These are phyloP conservation scores for Odocoileus hemionus DNA, from an alignment of 2,113 vertebrate species.

Conservation along the genomic window DNA sequence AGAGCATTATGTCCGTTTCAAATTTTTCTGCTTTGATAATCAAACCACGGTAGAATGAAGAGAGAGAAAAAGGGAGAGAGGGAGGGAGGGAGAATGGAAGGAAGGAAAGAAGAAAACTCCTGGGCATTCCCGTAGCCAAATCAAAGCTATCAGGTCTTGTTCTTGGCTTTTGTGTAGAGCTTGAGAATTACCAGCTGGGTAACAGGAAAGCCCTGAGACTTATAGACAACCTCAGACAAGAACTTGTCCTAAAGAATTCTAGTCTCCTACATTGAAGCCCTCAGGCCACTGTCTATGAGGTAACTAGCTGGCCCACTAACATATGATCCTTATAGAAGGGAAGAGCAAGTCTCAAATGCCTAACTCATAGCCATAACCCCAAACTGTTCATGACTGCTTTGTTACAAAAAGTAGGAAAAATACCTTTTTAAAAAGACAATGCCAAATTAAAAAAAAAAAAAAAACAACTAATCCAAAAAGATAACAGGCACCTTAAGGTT, in stretches of 20 bases:
- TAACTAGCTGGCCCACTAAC: neutral
- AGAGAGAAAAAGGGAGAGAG: neutral
- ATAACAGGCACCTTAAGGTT: neutral
- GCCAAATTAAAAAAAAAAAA: neutral
- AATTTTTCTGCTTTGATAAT: neutral
- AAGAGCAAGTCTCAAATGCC: neutral
- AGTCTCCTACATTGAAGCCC: neutral
- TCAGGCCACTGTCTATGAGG: neutral
- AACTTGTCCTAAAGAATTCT: neutral
- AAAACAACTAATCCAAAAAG: neutral
- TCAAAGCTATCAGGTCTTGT: neutral
- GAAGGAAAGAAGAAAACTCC: neutral
- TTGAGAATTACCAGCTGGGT: neutral
- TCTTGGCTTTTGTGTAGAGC: neutral
- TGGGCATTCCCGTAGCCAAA: neutral
- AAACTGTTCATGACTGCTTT: neutral
- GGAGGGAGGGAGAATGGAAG: neutral
- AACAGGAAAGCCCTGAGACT: neutral
- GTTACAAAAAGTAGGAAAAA: constrained; percentile 7
- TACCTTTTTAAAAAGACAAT: neutral
- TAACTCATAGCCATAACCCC: neutral
- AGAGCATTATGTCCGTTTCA: neutral
- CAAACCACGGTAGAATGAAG: neutral
- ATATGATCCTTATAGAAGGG: neutral
- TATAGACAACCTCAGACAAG: neutral